phyloP scores from a whole-genome alignment of 2,888 invertebrate genomes.

The Muschampia plurimacula region DNA sequence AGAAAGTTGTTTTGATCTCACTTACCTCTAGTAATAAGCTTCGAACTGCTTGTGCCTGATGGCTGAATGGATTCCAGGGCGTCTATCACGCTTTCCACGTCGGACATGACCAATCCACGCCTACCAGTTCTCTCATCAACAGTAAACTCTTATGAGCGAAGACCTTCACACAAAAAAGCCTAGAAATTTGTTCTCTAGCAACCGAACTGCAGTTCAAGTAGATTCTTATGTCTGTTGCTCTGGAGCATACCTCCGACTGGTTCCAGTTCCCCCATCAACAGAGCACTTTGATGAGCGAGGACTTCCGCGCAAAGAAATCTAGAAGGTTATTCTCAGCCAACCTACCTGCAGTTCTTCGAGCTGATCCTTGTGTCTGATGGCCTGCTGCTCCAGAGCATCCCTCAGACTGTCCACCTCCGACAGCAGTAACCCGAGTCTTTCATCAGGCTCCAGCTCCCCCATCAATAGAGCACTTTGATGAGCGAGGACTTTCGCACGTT shows the following conservation, averaged over 20 bases:
- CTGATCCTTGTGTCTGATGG: constrained; percentile 82
- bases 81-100: too few species aligned
- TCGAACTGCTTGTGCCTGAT: too few species aligned
- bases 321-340: not conserved
- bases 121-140: too few species aligned
- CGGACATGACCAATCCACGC: too few species aligned
- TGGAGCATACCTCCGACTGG: constrained; percentile 39
- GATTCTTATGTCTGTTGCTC: constrained; percentile 86
- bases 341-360: constrained; percentile 86
- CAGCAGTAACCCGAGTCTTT: constrained; percentile 83
- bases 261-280: not conserved
- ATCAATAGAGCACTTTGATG: constrained; percentile 89
- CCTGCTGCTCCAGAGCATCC: constrained; percentile 87
- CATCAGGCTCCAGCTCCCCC: constrained; percentile 85
- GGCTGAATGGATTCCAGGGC: too few species aligned
- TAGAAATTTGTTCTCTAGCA: too few species aligned
- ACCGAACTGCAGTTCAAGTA: constrained; percentile 86
- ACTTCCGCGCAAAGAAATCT: too few species aligned
- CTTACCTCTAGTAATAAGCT: too few species aligned
- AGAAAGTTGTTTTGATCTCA: too few species aligned
- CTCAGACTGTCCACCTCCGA: constrained; percentile 88
- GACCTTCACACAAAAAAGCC: too few species aligned
- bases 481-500: constrained; percentile 84
- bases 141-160: too few species aligned
- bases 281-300: too few species aligned